Evolutionary conservation across 2,797 vertebrate genomes (phyloP).

Genomic region (Iguana delicatissima): DNA sequence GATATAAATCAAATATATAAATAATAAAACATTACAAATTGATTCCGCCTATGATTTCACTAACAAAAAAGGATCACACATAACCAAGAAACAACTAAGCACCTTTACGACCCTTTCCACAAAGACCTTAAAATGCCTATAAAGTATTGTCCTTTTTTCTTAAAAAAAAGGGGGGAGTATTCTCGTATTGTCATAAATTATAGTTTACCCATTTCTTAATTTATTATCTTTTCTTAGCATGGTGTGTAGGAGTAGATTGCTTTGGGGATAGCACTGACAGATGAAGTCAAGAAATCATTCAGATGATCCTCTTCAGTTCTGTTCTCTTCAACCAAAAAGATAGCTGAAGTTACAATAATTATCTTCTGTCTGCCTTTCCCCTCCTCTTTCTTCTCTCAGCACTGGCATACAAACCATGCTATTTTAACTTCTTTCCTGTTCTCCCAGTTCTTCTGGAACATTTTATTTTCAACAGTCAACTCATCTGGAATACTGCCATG

Average conservation of each 20-base stretch:
- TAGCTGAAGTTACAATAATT: slow-evolving; percentile 70
- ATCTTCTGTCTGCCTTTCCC: slow-evolving; percentile 71
- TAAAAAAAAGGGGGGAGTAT: neutral
- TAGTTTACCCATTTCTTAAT: slow-evolving; percentile 52
- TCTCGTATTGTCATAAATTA: slow-evolving; percentile 38
- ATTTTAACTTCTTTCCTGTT: slow-evolving; percentile 88
- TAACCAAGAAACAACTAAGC: slow-evolving; percentile 8
- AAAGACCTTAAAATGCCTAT: slow-evolving; percentile 34
- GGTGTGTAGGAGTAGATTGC: slow-evolving; percentile 52
- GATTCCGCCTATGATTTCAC: neutral
- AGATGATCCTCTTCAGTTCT: slow-evolving; percentile 58
- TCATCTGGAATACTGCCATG: slow-evolving; percentile 85
- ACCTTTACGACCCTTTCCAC: slow-evolving; percentile 29
- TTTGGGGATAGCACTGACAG: slow-evolving; percentile 54
- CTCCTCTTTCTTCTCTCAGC: slow-evolving; percentile 76
- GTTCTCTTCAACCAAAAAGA: slow-evolving; percentile 64
- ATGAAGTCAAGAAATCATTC: slow-evolving; percentile 59
- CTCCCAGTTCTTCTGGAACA: slow-evolving; percentile 88
- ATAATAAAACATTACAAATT: slow-evolving; percentile 1
- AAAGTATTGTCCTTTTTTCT: neutral
- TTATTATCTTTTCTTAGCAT: slow-evolving; percentile 46
- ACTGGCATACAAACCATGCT: slow-evolving; percentile 84
- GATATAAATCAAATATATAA: too few species aligned
- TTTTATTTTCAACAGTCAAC: slow-evolving; percentile 88
- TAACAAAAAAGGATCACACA: neutral